A percentile compares a stretch with the other conserved stretches of the same genome.
These are phyloP conservation scores for Diplazon laetatorius DNA, from an alignment of 2,888 invertebrate genomes.

Conservation along the genomic window DNA sequence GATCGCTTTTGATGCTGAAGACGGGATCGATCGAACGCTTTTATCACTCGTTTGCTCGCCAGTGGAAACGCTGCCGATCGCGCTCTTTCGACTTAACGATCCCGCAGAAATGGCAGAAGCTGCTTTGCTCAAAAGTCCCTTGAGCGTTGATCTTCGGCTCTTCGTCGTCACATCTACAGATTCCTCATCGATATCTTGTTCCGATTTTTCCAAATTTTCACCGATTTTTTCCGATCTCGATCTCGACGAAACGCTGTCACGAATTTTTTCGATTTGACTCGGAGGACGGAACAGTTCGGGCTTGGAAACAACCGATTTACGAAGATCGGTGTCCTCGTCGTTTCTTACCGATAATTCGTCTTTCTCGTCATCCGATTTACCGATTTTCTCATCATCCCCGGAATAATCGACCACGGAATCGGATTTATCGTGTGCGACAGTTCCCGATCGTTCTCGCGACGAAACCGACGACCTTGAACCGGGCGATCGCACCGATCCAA, in stretches of 20 bases:
- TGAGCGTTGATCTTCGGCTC: conserved; percentile 12
- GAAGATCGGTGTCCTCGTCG: not conserved
- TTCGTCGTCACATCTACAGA: not conserved
- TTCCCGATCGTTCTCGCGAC: not conserved
- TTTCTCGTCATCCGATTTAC: not conserved
- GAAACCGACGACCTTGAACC: not conserved
- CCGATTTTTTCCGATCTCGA: conserved; percentile 3
- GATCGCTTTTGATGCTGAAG: not conserved
- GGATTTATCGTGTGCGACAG: not conserved
- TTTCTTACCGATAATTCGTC: not conserved
- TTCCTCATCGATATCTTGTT: not conserved
- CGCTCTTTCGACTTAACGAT: not conserved
- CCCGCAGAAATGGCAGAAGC: conserved; percentile 13
- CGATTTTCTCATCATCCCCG: not conserved
- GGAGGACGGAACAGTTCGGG: not conserved
- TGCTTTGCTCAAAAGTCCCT: conserved; percentile 13
- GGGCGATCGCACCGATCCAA: not conserved
- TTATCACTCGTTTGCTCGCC: not conserved
- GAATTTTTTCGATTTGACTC: not conserved
- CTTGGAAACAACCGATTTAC: not conserved
- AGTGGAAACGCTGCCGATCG: not conserved
- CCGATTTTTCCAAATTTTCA: not conserved
- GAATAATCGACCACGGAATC: not conserved
- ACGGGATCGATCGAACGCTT: not conserved
- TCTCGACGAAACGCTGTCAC: not conserved